Base-by-base conservation (phyloP, 2,113 vertebrate genomes). In the Cebidichthys violaceus region DNA sequence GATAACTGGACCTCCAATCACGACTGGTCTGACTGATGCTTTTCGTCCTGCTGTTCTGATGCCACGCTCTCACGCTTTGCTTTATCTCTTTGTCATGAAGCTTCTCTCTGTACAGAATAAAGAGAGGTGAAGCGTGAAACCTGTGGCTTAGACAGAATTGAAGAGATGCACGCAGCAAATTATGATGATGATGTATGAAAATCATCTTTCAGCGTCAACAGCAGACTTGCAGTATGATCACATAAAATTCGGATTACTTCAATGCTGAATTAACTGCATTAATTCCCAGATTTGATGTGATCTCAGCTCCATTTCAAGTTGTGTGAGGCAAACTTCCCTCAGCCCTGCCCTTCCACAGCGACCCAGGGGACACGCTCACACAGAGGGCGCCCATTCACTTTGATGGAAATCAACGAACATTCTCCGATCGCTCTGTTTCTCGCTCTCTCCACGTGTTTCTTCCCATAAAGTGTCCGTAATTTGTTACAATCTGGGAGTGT, bases 361-460 rank as follows among this genome's bases (percentile, higher is more conserved):
- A 81, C 86, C 82, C 89, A 24, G 45, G 70, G 69, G 79, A 82
- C 64, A 7, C 35, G 41, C 70, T 60, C 39, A 61, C 67, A 54
- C 62, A 77, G 70, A 83, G 41, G 69, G 64, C 15, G 27, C 59
- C 84, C 54, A 54, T 73, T 71, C 61, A 75, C 87, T 91, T 84
- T 89, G 87, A 91, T 92, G 65, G 64, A 79, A 88, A 92, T 93
- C 84, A 82, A 86, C 59, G 75, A 86, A 62, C 70, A 33, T 24
- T 29, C 41, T 67, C 18, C 82, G 70, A 89, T 87, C 81, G 77
- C 11, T 31, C 29, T 2, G 22, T 54, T 62, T 70, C 77, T 43
- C 2, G 22, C 35, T 29, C 0, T 22, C 27, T 54, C 70, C 70
- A 69, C 39, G 75, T 78, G 80, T 88, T 94, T 92, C 88, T 88